Evolutionary conservation across 2,888 invertebrate genomes (phyloP).

Genomic region (Ophonus ardosiacus): DNA sequence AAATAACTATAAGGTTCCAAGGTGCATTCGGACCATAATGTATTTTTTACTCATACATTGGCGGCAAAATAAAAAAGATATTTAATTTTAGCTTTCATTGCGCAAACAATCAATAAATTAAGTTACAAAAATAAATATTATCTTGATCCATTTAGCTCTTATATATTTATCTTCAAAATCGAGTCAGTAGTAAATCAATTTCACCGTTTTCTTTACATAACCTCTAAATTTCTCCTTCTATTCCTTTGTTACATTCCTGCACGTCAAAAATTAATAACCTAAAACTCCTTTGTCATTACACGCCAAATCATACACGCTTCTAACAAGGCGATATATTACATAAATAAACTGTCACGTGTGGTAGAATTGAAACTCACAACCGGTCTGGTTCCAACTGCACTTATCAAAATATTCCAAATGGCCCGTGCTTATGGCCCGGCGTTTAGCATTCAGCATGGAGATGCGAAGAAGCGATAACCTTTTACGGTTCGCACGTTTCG

Average conservation of each 20-base stretch:
- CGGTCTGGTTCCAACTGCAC: constrained; percentile 38
- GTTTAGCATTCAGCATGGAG: not conserved
- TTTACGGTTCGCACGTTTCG: constrained; percentile 40
- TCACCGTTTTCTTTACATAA: not conserved
- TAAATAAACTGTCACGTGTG: constrained; percentile 30
- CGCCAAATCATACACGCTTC: not conserved
- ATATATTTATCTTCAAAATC: not conserved
- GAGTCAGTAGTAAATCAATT: not conserved
- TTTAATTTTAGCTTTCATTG: not conserved
- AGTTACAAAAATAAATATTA: not conserved
- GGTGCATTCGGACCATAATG: too few species aligned
- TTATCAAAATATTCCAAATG: constrained; percentile 57
- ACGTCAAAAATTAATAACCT: not conserved
- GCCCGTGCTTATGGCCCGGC: constrained; percentile 20
- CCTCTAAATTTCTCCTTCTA: not conserved
- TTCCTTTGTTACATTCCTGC: not conserved
- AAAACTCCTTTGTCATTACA: not conserved
- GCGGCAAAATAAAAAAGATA: too few species aligned
- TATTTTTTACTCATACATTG: too few species aligned
- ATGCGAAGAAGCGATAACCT: constrained; percentile 33
- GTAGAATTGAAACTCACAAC: constrained; percentile 11
- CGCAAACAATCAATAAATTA: not conserved
- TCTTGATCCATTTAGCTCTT: not conserved
- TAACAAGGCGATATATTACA: constrained; percentile 26
- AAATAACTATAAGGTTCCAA: too few species aligned